These are phyloP conservation scores for Dolichallabes microphthalmus DNA, from an alignment of 2,113 vertebrate genomes.

Conservation along the genomic window DNA sequence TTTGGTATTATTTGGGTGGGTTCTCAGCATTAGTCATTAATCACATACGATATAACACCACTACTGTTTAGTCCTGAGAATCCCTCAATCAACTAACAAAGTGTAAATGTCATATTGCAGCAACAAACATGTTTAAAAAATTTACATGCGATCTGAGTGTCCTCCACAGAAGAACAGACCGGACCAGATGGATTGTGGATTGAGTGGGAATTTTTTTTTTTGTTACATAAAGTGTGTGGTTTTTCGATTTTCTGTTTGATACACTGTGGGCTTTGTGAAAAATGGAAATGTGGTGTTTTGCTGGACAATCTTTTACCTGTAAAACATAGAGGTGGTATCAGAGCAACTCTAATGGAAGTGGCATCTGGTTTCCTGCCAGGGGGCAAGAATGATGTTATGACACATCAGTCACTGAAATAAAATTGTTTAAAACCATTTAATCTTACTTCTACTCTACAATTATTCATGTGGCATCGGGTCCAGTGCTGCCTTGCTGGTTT, in stretches of 20 bases:
- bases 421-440: background rate
- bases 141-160: background rate
- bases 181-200: background rate
- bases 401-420: slow-evolving; percentile 1
- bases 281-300: background rate
- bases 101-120: background rate
- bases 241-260: background rate
- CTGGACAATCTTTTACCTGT: background rate
- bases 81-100: background rate
- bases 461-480: background rate
- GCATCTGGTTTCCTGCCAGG: background rate
- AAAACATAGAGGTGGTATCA: background rate
- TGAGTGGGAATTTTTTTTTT: background rate
- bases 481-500: background rate
- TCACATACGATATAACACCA: too few species aligned
- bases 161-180: background rate
- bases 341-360: background rate
- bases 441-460: background rate
- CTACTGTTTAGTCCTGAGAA: background rate
- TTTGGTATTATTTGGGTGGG: too few species aligned
- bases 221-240: background rate
- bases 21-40: too few species aligned
- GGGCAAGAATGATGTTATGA: background rate
- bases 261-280: background rate
- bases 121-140: background rate